Base-by-base conservation (phyloP, 1,140 invertebrate genomes). In the Gryon sp. region DNA sequence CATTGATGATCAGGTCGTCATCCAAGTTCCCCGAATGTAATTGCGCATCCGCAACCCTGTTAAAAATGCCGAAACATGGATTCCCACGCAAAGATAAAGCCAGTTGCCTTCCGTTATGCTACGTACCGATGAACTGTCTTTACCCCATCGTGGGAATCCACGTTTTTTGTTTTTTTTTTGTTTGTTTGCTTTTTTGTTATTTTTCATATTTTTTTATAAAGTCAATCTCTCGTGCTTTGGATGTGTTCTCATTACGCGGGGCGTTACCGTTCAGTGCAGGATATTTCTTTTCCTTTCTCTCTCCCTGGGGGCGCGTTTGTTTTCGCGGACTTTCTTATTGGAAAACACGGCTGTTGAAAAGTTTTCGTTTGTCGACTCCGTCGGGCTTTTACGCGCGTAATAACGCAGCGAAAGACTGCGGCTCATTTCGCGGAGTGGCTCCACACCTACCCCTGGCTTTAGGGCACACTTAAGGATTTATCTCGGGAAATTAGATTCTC, bases 401-500 rank as follows among this genome's bases (percentile, higher is more conserved):
- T 76, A 69, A 63, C 11, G 55, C 30, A 68, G 48, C 34, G 6
- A 14, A 70, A 53, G 55, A 46, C 50, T 59, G 41, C 77, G 78
- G 68, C 81, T 83, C 78, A 81, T 83, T 85, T 76, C 76, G 73
- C 66, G 74, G 81, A 78, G 70, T 77, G 66, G 72, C 79, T 60
- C 65, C 75, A 70, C 81, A 60, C 80, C 78, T 81, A 78, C 62
- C 66, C 76, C 52, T 72, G 57, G 80, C 85, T 87, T 78, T 80
- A 48, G 84, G 85, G 83, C 80, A 85, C 82, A 85, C 84, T 87
- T 87, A 86, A 87, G 84, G 82, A 87, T 87, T 86, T 87, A 83
- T 87, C 86, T 84, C 86, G 85, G 86, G 84, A 88, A 88, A 88
- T 88, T 87, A 88, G 85, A 87, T 87, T 87, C 83, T 87, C 84